phyloP scores from a whole-genome alignment of 2,888 invertebrate species.

The Apamea epomidion region DNA sequence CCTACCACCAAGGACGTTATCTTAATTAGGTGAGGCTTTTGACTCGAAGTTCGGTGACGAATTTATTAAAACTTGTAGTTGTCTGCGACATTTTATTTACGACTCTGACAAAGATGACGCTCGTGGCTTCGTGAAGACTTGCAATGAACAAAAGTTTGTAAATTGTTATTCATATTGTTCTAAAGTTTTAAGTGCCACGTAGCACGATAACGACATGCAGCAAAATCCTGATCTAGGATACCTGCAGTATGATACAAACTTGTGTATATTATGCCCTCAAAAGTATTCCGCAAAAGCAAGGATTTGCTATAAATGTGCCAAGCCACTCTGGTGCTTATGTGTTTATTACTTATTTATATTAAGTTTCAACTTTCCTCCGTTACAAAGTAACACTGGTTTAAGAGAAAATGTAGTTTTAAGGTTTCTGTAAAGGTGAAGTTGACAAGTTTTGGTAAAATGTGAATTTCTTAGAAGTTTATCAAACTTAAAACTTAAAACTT shows the following conservation, averaged over 20 bases:
- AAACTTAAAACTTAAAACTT: too few species aligned
- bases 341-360: slow-evolving; percentile 44
- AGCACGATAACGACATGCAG: slow-evolving; percentile 29
- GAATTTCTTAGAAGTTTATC: not conserved
- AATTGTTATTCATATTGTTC: slow-evolving; percentile 51
- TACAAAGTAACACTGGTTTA: slow-evolving; percentile 20
- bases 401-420: slow-evolving; percentile 30
- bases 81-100: slow-evolving; percentile 68
- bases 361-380: slow-evolving; percentile 29
- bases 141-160: slow-evolving; percentile 46
- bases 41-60: slow-evolving; percentile 78
- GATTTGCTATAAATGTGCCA: slow-evolving; percentile 2
- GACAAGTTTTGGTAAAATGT: slow-evolving; percentile 9
- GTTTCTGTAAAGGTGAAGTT: slow-evolving; percentile 28
- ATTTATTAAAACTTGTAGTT: slow-evolving; percentile 80
- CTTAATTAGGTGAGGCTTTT: slow-evolving; percentile 82
- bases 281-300: slow-evolving; percentile 27
- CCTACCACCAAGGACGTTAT: slow-evolving; percentile 79
- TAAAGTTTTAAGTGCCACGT: slow-evolving; percentile 45
- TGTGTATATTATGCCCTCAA: slow-evolving; percentile 19
- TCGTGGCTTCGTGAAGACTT: slow-evolving; percentile 46
- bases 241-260: slow-evolving; percentile 43
- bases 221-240: slow-evolving; percentile 30
- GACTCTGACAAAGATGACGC: slow-evolving; percentile 47
- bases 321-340: not conserved